Conservation (phyloP, 23 tunicate species). For the Oikopleura albicans region DNA sequence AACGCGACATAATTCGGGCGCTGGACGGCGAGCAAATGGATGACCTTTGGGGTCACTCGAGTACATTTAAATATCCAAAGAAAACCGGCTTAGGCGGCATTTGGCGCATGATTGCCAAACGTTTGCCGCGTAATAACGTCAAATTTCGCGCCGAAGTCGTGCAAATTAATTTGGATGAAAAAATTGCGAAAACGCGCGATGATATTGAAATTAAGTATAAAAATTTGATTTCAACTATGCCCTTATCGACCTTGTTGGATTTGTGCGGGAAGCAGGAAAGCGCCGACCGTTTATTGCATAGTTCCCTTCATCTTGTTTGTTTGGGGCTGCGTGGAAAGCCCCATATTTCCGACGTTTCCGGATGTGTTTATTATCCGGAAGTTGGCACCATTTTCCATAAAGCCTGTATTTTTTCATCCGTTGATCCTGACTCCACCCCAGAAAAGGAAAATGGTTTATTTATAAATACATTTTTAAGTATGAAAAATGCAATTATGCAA, state of each 20-base stretch:
- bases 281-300: conserved; percentile 18
- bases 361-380: conserved; percentile 86
- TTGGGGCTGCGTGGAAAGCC: conserved; percentile 55
- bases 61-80: conserved; percentile 29
- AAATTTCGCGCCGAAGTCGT: conserved; percentile 52
- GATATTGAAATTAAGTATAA: conserved; percentile 52
- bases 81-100: conserved; percentile 54
- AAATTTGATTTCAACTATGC: conserved; percentile 3
- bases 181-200: conserved; percentile 34
- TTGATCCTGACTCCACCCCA: conserved; percentile 64
- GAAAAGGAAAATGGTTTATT: conserved; percentile 12
- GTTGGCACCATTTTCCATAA: conserved; percentile 68
- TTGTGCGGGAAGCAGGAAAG: conserved; percentile 36
- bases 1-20: conserved; percentile 30
- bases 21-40: conserved; percentile 30
- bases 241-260: conserved; percentile 48
- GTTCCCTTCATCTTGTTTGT: conserved; percentile 57
- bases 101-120: conserved; percentile 41
- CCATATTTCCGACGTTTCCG: conserved; percentile 19
- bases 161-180: conserved; percentile 47
- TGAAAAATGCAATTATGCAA: too few relatives aligned
- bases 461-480: too few relatives aligned
- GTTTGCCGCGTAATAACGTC: conserved; percentile 40
- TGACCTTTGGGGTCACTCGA: conserved; percentile 17
- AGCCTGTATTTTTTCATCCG: conserved; percentile 53